Evolutionary conservation across 1,140 invertebrate genomes (phyloP).

Genomic region (Belonocnema kinseyi): DNA sequence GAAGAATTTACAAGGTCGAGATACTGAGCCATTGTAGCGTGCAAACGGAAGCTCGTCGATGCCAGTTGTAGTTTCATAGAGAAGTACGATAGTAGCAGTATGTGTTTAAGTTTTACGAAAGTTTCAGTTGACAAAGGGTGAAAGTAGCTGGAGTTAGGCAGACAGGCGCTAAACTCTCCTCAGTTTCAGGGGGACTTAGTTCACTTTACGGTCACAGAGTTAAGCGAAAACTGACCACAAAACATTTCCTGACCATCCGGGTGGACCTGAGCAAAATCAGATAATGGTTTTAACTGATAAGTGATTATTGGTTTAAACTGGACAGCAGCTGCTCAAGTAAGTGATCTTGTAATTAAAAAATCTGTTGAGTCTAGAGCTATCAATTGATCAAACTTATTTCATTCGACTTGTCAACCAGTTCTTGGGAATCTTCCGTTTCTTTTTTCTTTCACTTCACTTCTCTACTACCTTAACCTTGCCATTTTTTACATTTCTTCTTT

Average conservation of each 20-base stretch:
- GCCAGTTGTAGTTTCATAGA: not conserved
- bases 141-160: conserved; percentile 52
- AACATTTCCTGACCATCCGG: conserved; percentile 39
- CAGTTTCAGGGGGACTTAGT: conserved; percentile 39
- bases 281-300: conserved; percentile 48
- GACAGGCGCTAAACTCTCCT: conserved; percentile 38
- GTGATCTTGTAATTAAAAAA: too few species aligned
- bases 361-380: too few species aligned
- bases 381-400: too few species aligned
- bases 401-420: too few species aligned
- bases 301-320: conserved; percentile 43
- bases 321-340: too few species aligned
- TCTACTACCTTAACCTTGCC: too few species aligned
- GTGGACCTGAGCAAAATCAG: conserved; percentile 49
- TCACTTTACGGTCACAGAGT: conserved; percentile 48
- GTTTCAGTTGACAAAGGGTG: conserved; percentile 56
- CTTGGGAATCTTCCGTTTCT: too few species aligned
- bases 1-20: conserved; percentile 8
- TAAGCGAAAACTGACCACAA: conserved; percentile 54
- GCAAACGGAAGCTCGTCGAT: conserved; percentile 20
- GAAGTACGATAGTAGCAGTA: conserved; percentile 8
- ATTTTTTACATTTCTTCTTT: too few species aligned
- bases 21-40: not conserved
- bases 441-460: too few species aligned
- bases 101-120: conserved; percentile 53